Evolutionary conservation across 2,888 invertebrate species (phyloP).

Genomic region (Cheilosia scutellata): DNA sequence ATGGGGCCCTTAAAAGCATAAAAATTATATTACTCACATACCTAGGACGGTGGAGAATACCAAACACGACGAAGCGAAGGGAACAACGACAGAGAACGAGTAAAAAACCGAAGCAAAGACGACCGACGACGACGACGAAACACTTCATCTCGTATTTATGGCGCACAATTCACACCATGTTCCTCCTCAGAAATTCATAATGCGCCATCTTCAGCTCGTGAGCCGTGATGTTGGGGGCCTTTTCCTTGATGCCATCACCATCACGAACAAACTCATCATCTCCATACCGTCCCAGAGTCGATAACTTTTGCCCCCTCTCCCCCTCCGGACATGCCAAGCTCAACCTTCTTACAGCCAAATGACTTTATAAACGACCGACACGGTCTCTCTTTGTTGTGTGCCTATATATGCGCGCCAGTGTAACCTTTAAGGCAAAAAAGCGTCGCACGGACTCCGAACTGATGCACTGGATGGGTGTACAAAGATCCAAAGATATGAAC

Average conservation of each 20-base stretch:
- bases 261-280: conserved; percentile 53
- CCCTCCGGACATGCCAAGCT: conserved; percentile 5
- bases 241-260: conserved; percentile 56
- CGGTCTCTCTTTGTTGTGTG: conserved; percentile 69
- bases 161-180: conserved; percentile 74
- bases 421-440: conserved; percentile 71
- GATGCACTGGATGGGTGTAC: conserved; percentile 47
- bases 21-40: conserved; percentile 13
- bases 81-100: background rate
- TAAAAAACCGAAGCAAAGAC: conserved; percentile 9
- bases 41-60: conserved; percentile 1
- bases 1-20: conserved; percentile 42
- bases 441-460: conserved; percentile 26
- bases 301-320: conserved; percentile 5
- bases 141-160: conserved; percentile 74
- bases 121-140: conserved; percentile 45
- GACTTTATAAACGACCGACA: conserved; percentile 73
- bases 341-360: conserved; percentile 38
- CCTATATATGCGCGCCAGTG: conserved; percentile 45
- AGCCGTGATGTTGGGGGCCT: conserved; percentile 22
- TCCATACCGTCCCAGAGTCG: conserved; percentile 9
- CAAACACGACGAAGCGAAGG: background rate
- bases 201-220: conserved; percentile 61
- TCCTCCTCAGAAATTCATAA: conserved; percentile 52
- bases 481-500: conserved; percentile 46